Base-by-base conservation (phyloP, 2,797 vertebrate genomes). In the Erethizon dorsatum region DNA sequence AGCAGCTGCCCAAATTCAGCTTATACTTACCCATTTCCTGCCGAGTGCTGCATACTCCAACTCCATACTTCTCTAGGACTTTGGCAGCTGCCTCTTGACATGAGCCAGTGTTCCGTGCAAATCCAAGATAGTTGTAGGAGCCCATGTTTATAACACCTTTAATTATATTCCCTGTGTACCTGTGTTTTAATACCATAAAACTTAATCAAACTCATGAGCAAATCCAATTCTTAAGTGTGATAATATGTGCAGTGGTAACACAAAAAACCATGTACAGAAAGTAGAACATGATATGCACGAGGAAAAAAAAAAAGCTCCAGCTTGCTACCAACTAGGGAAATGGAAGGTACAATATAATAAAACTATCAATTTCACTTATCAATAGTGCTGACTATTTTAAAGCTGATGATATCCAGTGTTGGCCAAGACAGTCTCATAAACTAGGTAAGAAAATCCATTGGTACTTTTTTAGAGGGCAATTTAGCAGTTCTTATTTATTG, bases 121-220 rank as follows among this genome's bases (percentile, higher is more conserved):
- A 99, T 98, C 99, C 99, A 84, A 99, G 99, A 98, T 99, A 99
- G 98, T 99, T 99, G 98, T 99, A 99, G 0, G 99, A 99, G 77
- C 99, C 99, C 99, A 99, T 99, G 95, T 99, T 99, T 98, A 99
- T 99, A 93, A 99, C 99, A 54, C 98, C 99, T 97, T 99, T 99
- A 98, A 99, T 98, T 96, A 99, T 98, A 98, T 98, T 99, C 63
- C 99, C 99, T 0, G 99, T 99, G 97, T 99, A 99, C 95, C 99
- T 99, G 97, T 92, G 91, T 98, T 98, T 97, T 80, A 98, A 98
- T 37, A 98, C 83, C 22, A 98, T 28, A 90, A 95, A 52, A 97
- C 45, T 97, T 97, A 97, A 97, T 84, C 41, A 94, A 92, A 96
- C 41, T 84, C 54, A 85, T 18, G 33, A 91, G 50, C 37, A 96